Percentiles rank a stretch among this genome's conserved stretches.
Conservation (phyloP, 2,797 vertebrate genomes). For the Loris lydekkerianus region DNA sequence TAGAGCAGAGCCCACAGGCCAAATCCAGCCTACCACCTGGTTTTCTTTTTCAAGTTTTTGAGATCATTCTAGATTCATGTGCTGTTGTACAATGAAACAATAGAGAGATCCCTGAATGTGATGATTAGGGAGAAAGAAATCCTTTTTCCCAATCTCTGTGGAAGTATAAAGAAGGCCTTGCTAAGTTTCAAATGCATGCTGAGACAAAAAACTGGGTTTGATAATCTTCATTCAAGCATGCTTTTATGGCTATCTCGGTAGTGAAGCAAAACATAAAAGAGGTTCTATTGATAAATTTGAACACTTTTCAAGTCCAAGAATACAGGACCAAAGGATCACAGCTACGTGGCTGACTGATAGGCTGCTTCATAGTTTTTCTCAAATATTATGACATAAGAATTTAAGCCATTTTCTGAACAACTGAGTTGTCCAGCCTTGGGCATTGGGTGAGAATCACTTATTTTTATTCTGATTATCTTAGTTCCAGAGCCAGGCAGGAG, state of each 20-base stretch:
- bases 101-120: neutral
- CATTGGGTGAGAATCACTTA: constrained; percentile 28
- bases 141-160: constrained; percentile 13
- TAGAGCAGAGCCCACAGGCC: neutral
- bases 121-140: constrained; percentile 52
- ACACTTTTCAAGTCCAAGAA: constrained; percentile 57
- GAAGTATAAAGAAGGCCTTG: constrained; percentile 55
- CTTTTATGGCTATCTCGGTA: constrained; percentile 43
- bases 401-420: constrained; percentile 58
- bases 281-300: constrained; percentile 48
- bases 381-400: constrained; percentile 71
- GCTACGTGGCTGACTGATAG: constrained; percentile 36
- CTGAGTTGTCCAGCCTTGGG: neutral
- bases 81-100: constrained; percentile 39
- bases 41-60: constrained; percentile 47
- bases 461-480: constrained; percentile 59
- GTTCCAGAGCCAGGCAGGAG: constrained; percentile 7
- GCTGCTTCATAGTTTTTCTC: constrained; percentile 20
- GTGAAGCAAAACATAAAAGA: constrained; percentile 49
- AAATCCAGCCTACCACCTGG: neutral
- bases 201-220: constrained; percentile 53
- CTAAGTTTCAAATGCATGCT: constrained; percentile 54
- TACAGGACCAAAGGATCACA: constrained; percentile 57
- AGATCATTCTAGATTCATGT: constrained; percentile 25
- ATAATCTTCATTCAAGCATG: constrained; percentile 60